Evolutionary conservation across 2,797 vertebrate species (phyloP).

Genomic region (Sparus aurata): DNA sequence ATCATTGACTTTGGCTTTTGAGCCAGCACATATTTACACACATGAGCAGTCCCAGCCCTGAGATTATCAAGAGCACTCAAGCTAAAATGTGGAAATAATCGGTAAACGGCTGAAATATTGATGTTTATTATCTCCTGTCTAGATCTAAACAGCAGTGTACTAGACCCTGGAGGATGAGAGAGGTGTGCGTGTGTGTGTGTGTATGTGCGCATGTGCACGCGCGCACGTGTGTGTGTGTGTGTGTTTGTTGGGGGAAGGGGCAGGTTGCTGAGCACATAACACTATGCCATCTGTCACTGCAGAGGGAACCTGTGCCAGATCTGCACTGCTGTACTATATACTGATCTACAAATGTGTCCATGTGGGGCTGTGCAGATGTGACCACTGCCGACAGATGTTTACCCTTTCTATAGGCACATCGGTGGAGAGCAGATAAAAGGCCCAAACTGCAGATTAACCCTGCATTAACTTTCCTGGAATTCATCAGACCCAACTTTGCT

Average conservation of each 20-base stretch:
- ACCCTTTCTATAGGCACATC: conserved; percentile 4
- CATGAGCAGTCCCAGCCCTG: not conserved
- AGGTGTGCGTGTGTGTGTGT: conserved; percentile 11
- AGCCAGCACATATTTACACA: conserved; percentile 3
- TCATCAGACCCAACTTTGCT: not conserved
- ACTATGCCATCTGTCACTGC: conserved; percentile 50
- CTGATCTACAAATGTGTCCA: conserved; percentile 30
- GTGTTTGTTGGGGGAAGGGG: conserved; percentile 2
- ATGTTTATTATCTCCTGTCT: conserved; percentile 27
- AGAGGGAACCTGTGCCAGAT: conserved; percentile 32
- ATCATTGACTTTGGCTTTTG: conserved; percentile 6
- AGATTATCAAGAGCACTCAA: conserved; percentile 38
- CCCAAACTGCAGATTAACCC: conserved; percentile 20
- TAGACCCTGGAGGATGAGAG: conserved; percentile 13
- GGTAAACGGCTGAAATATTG: conserved; percentile 41
- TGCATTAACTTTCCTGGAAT: not conserved
- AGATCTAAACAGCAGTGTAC: conserved; percentile 21
- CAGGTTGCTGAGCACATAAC: conserved; percentile 34
- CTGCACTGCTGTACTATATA: conserved; percentile 22
- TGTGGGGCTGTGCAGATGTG: conserved; percentile 28
- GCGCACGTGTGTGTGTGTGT: not conserved
- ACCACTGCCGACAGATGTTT: conserved; percentile 41
- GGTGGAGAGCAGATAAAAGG: conserved; percentile 23
- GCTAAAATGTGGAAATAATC: conserved; percentile 43
- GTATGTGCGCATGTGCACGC: no score